Conservation (phyloP, 2,888 invertebrate species). For the Oscheius onirici region DNA sequence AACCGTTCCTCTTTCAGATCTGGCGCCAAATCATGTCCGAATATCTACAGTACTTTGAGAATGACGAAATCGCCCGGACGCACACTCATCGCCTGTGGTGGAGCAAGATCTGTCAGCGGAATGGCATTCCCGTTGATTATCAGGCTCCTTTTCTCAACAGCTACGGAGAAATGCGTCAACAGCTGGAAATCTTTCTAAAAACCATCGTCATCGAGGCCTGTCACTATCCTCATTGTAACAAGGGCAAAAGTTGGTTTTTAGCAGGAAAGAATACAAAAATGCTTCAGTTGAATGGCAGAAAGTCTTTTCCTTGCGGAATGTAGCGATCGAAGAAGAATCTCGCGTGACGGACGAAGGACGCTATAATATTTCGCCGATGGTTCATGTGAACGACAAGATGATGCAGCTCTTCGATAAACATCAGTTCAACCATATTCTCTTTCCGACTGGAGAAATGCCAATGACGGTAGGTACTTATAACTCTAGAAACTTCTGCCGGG, state of each 20-base stretch:
- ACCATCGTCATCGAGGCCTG: conserved; percentile 55
- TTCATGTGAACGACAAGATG: conserved; percentile 49
- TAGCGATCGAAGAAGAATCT: conserved; percentile 59
- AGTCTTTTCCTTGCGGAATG: conserved; percentile 55
- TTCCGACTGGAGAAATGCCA: conserved; percentile 59
- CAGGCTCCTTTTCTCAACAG: conserved; percentile 44
- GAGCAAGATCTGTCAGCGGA: conserved; percentile 49
- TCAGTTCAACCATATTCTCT: conserved; percentile 60
- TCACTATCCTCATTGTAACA: conserved; percentile 38
- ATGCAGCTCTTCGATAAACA: conserved; percentile 43
- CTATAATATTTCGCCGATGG: conserved; percentile 54
- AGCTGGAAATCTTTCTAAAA: conserved; percentile 50
- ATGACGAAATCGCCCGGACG: conserved; percentile 49
- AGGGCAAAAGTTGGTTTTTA: conserved; percentile 12
- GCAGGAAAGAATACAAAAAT: neutral
- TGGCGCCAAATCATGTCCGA: conserved; percentile 49
- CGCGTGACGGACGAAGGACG: conserved; percentile 46
- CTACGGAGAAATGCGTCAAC: conserved; percentile 37
- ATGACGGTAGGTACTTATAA: conserved; percentile 49
- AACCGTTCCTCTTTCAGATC: conserved; percentile 47
- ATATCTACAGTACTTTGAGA: conserved; percentile 55
- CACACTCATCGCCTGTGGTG: conserved; percentile 67
- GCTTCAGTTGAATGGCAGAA: conserved; percentile 29
- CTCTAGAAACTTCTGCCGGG: no score
- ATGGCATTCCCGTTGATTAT: conserved; percentile 46